Base-by-base conservation (phyloP, 64 coral and sea anemone genomes). In the Pocillopora damicornis region DNA sequence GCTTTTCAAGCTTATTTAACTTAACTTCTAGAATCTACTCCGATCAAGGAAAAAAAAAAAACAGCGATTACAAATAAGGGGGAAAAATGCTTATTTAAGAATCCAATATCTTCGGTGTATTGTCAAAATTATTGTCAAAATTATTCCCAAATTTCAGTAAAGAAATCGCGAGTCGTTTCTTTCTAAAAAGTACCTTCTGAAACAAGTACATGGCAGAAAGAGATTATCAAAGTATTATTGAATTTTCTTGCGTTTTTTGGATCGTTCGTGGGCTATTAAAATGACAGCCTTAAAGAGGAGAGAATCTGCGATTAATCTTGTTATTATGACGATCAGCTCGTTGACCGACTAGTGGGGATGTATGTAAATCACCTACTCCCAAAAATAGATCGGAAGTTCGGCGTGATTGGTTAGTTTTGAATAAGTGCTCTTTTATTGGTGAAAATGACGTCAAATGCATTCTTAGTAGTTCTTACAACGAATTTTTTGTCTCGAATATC, bases 401-500 rank as follows among this genome's bases (percentile, higher is more conserved):
- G 18, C 15, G 37, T 37, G 37, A 85, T 85, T 85, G 81, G 81
- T 58, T 85, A 5, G 81, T 85, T 73, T 85, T 58, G 65, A 85
- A 85, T 85, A 14, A 42, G 65, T 22, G 25, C 42, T 85, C 80
- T 20, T 73, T 65, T 66, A 85, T 57, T 72, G 20, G 63, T 72
- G 67, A 22, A 60, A 58, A 73, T 85, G 81, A 85, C 81, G 81
- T 85, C 81, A 85, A 58, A 45, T n/a, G 13, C 62, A 45, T 23
- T 20, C 36, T 61, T 64, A 35, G 23, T 35, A 82, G 37, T 82
- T 82, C 65, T 85, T 85, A 23, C 45, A 85, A 85, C 81, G 81
- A 85, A 73, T 85, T 85, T 85, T 72, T 22, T 58, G 64, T 85
- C 81, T 85, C 81, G 71, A 85, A 85, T 85, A 85, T 85, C 81